Conservation (phyloP, 2,888 invertebrate species). For the Agrochola circellaris region DNA sequence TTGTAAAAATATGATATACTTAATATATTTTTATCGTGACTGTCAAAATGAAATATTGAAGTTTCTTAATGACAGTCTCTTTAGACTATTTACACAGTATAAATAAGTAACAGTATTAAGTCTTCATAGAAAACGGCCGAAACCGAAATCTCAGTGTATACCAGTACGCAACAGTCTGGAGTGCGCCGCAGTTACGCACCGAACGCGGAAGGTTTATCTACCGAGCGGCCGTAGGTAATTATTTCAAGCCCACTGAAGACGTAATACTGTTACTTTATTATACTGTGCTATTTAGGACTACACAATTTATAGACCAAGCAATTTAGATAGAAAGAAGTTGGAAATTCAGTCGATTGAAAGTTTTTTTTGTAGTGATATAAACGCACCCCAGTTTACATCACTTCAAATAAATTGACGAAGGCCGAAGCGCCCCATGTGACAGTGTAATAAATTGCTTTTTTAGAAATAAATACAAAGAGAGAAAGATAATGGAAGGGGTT, state of each 20-base stretch:
- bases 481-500: conserved; percentile 1
- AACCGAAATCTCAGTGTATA: too few species aligned
- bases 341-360: background rate
- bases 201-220: too few species aligned
- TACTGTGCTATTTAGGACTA: background rate
- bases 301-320: background rate
- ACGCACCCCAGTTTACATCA: too few species aligned
- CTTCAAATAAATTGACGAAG: conserved; percentile 4
- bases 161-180: too few species aligned
- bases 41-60: conserved; percentile 36
- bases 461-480: background rate
- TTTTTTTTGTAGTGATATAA: background rate
- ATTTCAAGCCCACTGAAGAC: too few species aligned
- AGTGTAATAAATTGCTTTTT: conserved; percentile 13
- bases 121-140: too few species aligned
- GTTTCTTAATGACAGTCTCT: conserved; percentile 11
- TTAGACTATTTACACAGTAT: conserved; percentile 4
- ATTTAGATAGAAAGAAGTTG: background rate
- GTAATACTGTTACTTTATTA: too few species aligned
- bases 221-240: too few species aligned
- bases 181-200: too few species aligned
- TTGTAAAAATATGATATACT: conserved; percentile 10
- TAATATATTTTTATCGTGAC: conserved; percentile 17
- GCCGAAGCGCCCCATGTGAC: background rate
- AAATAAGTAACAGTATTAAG: too few species aligned